Base-by-base conservation (phyloP, 2,888 invertebrate genomes). In the Tuberolachnus salignus region DNA sequence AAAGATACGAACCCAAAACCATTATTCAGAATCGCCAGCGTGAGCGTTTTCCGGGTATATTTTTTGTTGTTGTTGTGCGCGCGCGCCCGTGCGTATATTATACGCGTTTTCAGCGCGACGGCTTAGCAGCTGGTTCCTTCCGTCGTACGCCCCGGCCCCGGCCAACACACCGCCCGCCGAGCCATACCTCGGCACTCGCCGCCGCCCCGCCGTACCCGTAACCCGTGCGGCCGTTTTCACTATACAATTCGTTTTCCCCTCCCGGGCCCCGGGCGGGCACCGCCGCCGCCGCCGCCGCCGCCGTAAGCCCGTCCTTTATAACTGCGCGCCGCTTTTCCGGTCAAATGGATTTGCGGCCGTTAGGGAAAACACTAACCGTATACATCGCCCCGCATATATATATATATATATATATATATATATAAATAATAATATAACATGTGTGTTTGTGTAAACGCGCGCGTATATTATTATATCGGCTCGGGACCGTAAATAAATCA, bases 301-400 rank as follows among this genome's bases (percentile, higher is more conserved):
- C 46, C 49, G 26, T 67, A 66, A 75, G 19, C 46, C 57, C 53
- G 74, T 75, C 75, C 75, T 26, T 75, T 75, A 57, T 75, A 66
- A 66, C 66, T 67, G 46, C 67, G 19, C 75, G 21, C 46, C 57
- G 59, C 57, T 78, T 78, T 78, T 67, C 75, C 49, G 67, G 59
- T 78, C 75, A 59, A 67, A 78, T 55, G 59, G 67, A 78, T 78
- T 78, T 67, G 57, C 19, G 44, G 67, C 67, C 75, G 75, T 67
- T 57, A 59, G 75, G 57, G 67, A 67, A 78, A 78, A 78, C 57
- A 34, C 51, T 34, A 51, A n/a, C 51, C 26, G 19, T 49, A 49
- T 57, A 57, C 21, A 14, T n/a, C 64, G 19, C 46, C 44, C 16
- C 46, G 8, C 64, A 10, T 21, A 49, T 23, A 51, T 34, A n/a